Conservation (phyloP, 1,140 invertebrate genomes). For the Berghia stephanieae region DNA sequence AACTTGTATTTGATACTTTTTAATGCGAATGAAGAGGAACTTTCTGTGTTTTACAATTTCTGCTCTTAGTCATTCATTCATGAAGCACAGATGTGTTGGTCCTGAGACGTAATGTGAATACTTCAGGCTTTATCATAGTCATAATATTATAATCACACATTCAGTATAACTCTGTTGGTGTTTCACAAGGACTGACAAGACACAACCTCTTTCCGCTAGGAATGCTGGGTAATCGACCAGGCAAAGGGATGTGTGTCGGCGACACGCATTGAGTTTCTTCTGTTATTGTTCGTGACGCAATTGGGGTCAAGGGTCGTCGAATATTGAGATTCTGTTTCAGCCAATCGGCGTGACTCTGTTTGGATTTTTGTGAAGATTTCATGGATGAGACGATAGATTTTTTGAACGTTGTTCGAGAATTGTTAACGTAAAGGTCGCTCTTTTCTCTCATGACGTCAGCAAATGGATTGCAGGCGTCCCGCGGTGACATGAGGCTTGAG, state of each 20-base stretch:
- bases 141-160: no score
- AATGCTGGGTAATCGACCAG: constrained; percentile 29
- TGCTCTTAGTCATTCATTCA: no score
- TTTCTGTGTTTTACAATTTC: no score
- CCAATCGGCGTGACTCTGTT: background rate
- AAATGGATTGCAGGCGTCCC: constrained; percentile 15
- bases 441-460: constrained; percentile 24
- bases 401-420: constrained; percentile 16
- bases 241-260: background rate
- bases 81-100: no score
- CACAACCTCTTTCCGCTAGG: constrained; percentile 26
- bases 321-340: background rate
- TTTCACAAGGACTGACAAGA: constrained; percentile 18
- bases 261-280: constrained; percentile 12
- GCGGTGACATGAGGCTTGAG: no score
- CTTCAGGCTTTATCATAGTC: no score
- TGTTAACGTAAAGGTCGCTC: constrained; percentile 13
- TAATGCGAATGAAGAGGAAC: no score
- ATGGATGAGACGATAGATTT: background rate
- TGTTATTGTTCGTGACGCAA: background rate
- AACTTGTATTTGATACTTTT: no score
- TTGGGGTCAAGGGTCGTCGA: constrained; percentile 28
- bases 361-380: background rate
- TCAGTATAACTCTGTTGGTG: constrained; percentile 17
- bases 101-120: no score